phyloP scores from a whole-genome alignment of 2,113 vertebrate genomes.

The Noctilio leporinus region DNA sequence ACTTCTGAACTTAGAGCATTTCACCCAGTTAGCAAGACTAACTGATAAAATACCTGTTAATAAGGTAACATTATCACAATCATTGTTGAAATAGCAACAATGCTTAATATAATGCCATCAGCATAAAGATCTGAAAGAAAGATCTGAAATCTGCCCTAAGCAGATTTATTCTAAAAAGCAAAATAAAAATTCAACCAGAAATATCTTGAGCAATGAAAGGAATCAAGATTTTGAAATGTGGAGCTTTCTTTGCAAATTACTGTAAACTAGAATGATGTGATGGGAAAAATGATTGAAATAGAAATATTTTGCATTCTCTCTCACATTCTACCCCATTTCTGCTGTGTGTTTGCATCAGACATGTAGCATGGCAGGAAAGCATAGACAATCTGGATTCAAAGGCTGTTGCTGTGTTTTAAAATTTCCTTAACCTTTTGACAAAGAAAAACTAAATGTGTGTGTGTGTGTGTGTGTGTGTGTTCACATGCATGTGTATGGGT shows the following conservation, averaged over 20 bases:
- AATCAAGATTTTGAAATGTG: not conserved
- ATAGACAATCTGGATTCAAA: not conserved
- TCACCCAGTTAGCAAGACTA: not conserved
- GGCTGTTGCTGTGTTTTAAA: not conserved
- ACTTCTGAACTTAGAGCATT: not conserved
- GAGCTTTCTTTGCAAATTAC: not conserved
- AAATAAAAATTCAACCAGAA: not conserved
- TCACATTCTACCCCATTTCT: not conserved
- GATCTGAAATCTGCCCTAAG: not conserved
- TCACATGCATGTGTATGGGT: accelerated
- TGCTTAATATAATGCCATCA: not conserved
- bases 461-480: not conserved
- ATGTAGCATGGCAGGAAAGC: not conserved
- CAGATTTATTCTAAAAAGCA: not conserved
- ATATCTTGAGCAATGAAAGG: not conserved
- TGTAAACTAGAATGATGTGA: not conserved
- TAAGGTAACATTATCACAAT: not conserved
- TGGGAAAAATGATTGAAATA: not conserved
- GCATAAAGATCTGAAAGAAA: not conserved
- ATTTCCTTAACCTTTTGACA: not conserved
- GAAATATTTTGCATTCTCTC: not conserved
- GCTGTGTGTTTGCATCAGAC: not conserved
- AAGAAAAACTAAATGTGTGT: not conserved
- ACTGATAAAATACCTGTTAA: not conserved
- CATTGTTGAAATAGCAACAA: not conserved